Conservation (phyloP, 2,888 invertebrate species). For the Anticlea derivata region DNA sequence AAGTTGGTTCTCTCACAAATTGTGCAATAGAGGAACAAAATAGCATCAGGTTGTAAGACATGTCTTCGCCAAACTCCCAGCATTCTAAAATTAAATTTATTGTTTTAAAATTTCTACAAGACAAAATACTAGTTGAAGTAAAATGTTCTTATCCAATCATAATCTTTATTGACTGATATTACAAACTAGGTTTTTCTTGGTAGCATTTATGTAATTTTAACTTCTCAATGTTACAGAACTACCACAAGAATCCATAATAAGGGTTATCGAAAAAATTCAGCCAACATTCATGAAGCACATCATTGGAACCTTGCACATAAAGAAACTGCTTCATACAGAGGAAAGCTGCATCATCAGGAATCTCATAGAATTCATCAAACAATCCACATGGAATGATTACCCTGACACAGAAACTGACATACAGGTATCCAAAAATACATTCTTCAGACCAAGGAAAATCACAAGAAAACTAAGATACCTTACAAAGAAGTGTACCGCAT, state of each 20-base stretch:
- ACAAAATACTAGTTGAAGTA: too few species aligned
- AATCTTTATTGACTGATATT: too few species aligned
- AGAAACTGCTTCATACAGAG: constrained; percentile 47
- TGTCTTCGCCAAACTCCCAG: too few species aligned
- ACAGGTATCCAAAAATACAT: constrained; percentile 39
- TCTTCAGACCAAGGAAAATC: constrained; percentile 42
- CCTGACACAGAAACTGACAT: constrained; percentile 39
- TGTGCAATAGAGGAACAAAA: too few species aligned
- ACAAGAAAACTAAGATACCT: constrained; percentile 46
- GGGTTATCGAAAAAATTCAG: constrained; percentile 62
- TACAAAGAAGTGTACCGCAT: constrained; percentile 42
- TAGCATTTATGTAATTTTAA: too few species aligned
- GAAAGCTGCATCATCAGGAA: constrained; percentile 56
- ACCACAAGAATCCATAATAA: constrained; percentile 56
- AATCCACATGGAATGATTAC: constrained; percentile 51
- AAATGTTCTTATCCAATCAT: too few species aligned
- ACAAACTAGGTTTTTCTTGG: too few species aligned
- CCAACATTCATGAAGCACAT: constrained; percentile 65
- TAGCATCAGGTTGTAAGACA: too few species aligned
- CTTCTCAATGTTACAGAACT: constrained; percentile 56
- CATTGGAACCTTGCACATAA: constrained; percentile 53
- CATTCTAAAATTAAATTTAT: too few species aligned
- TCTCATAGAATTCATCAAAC: constrained; percentile 54
- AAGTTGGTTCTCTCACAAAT: too few species aligned
- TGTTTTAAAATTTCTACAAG: too few species aligned